Evolutionary conservation across 2,888 invertebrate genomes (phyloP), one percentile per base, ranked within the genome.

Genomic region (Luperina testacea): DNA sequence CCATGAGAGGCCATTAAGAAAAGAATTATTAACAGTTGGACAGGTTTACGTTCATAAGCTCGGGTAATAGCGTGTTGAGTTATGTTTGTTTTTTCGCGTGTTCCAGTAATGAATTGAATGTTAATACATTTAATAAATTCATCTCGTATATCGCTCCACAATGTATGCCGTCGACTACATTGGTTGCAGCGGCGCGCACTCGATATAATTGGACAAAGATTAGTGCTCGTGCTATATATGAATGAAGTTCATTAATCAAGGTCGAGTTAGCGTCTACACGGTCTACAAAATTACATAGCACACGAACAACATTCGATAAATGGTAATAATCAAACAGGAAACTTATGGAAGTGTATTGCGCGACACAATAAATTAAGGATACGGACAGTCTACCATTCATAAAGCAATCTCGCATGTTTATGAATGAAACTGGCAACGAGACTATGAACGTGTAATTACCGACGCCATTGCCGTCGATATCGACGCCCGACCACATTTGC

Each of bases 351-450:
- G 93, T 94, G 90, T 89, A 87, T 89, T 87, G 89, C 88, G 92
- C 80, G 81, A 84, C 82, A 94, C 93, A 93, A 94, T 95, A 94
- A 94, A 95, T 95, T 94, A 95, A 95, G 93, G 92, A 91, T 94
- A 93, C 91, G 92, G 88, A 90, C 89, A 91, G 91, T 91, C 92
- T 90, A 93, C 93, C 96, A 96, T 96, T 96, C 96, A 96, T 95
- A 95, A 96, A 93, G 92, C 91, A 92, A 93, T 94, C 93, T 93
- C 89, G 92, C 93, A 94, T 94, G 94, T 95, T 96, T 96, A 96
- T 97, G 96, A 97, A 97, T 97, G 96, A 95, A 95, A 93, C 93
- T 90, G 91, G 91, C 92, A 92, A 79, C 82, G 74, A 82, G 81
- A 88, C 87, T 84, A 88, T 83, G 93, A 93, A 92, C 93, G 92